A percentile compares a stretch with the other conserved stretches of the same genome.
These are phyloP conservation scores for Orchesella cincta DNA, from an alignment of 1,140 invertebrate species.

Conservation along the genomic window DNA sequence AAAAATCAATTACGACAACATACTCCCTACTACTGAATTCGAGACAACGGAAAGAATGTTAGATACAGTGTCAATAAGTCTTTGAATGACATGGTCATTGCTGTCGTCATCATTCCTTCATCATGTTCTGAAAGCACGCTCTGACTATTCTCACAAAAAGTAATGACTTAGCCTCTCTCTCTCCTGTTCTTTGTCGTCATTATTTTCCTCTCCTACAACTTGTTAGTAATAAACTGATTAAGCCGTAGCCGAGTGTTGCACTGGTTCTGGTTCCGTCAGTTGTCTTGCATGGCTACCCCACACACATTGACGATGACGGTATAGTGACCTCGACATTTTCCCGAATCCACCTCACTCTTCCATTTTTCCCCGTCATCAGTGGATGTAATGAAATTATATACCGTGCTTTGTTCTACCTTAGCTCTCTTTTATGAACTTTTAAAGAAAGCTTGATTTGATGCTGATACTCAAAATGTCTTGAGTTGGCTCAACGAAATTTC, in stretches of 20 bases:
- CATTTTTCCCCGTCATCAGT: not conserved
- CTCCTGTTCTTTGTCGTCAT: constrained; percentile 15
- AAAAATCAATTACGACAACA: no score
- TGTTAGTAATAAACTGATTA: no score
- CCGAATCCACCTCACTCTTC: constrained; percentile 3
- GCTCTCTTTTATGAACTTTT: no score
- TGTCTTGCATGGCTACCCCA: no score
- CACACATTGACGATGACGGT: constrained; percentile 20
- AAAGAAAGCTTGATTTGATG: no score
- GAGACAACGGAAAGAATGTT: not conserved
- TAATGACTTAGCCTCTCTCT: not conserved
- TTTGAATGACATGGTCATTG: constrained; percentile 13
- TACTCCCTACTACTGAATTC: no score
- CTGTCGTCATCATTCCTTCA: not conserved
- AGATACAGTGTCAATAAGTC: not conserved
- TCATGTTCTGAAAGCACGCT: not conserved
- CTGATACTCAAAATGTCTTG: no score
- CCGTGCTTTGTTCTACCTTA: no score
- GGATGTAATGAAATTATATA: not conserved
- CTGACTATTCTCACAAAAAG: not conserved
- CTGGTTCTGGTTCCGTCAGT: no score
- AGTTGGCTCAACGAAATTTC: no score
- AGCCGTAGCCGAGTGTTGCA: no score
- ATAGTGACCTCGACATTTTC: constrained; percentile 25
- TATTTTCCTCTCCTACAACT: no score